Conservation (phyloP, 1,140 invertebrate genomes). For the Probaryconus sp. region DNA sequence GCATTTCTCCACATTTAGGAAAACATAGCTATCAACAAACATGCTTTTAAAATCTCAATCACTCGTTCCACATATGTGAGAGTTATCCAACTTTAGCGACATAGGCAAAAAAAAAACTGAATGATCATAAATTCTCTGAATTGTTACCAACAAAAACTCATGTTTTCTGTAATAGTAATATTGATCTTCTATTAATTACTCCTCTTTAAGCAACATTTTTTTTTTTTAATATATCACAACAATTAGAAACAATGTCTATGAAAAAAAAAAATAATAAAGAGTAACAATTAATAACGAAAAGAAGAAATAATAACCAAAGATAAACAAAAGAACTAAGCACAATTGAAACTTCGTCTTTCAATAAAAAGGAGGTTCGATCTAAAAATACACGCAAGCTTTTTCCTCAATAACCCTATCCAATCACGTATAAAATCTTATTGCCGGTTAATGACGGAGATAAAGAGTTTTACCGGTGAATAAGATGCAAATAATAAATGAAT, state of each 20-base stretch:
- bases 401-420: conserved; percentile 34
- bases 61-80: conserved; percentile 6
- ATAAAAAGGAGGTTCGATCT: conserved; percentile 39
- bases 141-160: too few relatives aligned
- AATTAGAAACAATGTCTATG: too few relatives aligned
- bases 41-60: conserved; percentile 43
- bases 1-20: conserved; percentile 31
- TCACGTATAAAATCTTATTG: conserved; percentile 36
- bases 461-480: conserved; percentile 33
- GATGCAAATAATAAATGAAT: conserved; percentile 41
- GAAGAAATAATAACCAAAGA: conserved; percentile 39
- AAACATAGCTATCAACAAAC: conserved; percentile 42
- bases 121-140: too few relatives aligned
- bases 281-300: conserved; percentile 8
- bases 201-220: too few relatives aligned
- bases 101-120: conserved; percentile 5
- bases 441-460: conserved; percentile 35
- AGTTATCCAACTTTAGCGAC: not conserved
- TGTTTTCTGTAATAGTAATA: too few relatives aligned
- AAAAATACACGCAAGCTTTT: conserved; percentile 32
- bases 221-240: too few relatives aligned
- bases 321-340: conserved; percentile 39
- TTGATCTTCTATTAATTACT: too few relatives aligned
- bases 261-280: too few relatives aligned
- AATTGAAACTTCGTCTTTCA: conserved; percentile 17